phyloP scores from a whole-genome alignment of 2,797 vertebrate genomes.

The Erpetoichthys calabaricus region DNA sequence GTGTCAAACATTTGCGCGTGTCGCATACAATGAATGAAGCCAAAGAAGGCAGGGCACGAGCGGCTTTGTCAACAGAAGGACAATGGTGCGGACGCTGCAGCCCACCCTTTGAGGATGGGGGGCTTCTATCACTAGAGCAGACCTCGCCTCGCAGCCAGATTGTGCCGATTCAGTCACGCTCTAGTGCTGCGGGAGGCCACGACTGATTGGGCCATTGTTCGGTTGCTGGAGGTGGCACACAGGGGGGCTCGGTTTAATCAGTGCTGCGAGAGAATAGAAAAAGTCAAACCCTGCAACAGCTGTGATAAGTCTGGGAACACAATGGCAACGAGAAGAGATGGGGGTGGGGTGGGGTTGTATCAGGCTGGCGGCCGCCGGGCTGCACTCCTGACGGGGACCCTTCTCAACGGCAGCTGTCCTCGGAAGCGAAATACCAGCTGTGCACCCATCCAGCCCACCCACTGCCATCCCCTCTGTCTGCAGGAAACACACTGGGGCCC shows the following conservation, averaged over 20 bases:
- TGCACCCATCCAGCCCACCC: constrained; percentile 23
- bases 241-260: constrained; percentile 19
- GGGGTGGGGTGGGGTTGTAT: constrained; percentile 10
- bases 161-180: constrained; percentile 13
- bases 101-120: constrained; percentile 6
- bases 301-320: constrained; percentile 41
- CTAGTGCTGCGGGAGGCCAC: constrained; percentile 13
- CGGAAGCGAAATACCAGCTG: constrained; percentile 53
- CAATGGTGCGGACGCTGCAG: constrained; percentile 32
- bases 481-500: too few relatives aligned
- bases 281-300: constrained; percentile 47
- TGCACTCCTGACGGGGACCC: constrained; percentile 31
- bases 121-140: constrained; percentile 15
- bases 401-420: constrained; percentile 59
- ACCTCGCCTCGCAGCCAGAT: constrained; percentile 14
- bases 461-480: too few relatives aligned
- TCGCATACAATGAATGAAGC: constrained; percentile 43
- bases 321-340: constrained; percentile 14
- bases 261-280: constrained; percentile 19
- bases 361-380: constrained; percentile 5
- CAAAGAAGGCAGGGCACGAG: constrained; percentile 57
- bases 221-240: constrained; percentile 21
- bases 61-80: constrained; percentile 43
- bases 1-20: constrained; percentile 55
- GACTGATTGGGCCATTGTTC: constrained; percentile 18